Conservation (phyloP, 1,140 invertebrate species). For the Epicauta chinensis region DNA sequence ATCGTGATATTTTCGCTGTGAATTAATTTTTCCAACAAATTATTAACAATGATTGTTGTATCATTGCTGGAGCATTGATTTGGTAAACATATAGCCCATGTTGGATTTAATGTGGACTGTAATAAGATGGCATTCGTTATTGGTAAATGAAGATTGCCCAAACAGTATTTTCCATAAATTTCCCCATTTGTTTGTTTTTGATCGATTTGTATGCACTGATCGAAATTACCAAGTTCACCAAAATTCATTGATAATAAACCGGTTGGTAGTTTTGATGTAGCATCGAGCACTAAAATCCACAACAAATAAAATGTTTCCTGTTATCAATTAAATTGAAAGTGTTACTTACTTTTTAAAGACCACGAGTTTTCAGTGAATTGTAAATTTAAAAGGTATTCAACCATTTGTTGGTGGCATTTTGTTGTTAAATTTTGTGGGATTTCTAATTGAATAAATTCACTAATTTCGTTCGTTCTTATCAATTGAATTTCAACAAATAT, state of each 20-base stretch:
- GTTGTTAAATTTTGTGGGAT: neutral
- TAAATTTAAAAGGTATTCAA: conserved; percentile 15
- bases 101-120: neutral
- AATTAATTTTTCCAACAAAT: neutral
- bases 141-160: conserved; percentile 9
- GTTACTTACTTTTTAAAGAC: conserved; percentile 25
- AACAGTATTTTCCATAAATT: conserved; percentile 31
- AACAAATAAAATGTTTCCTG: no score
- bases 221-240: conserved; percentile 30
- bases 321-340: neutral
- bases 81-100: conserved; percentile 25
- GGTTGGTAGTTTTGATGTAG: conserved; percentile 28
- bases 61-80: conserved; percentile 18
- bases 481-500: no score
- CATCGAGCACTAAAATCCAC: conserved; percentile 30
- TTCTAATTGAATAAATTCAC: no score
- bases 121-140: neutral
- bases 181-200: conserved; percentile 2
- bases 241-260: conserved; percentile 25
- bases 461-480: no score
- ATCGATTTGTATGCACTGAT: conserved; percentile 26
- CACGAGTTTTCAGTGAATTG: conserved; percentile 4
- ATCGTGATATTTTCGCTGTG: neutral
- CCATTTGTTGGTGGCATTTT: conserved; percentile 12
- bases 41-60: conserved; percentile 3